Percentiles rank a stretch among this genome's conserved stretches.
phyloP scores from a whole-genome alignment of 2,113 vertebrate species.

The Brachyhypopomus gauderio region DNA sequence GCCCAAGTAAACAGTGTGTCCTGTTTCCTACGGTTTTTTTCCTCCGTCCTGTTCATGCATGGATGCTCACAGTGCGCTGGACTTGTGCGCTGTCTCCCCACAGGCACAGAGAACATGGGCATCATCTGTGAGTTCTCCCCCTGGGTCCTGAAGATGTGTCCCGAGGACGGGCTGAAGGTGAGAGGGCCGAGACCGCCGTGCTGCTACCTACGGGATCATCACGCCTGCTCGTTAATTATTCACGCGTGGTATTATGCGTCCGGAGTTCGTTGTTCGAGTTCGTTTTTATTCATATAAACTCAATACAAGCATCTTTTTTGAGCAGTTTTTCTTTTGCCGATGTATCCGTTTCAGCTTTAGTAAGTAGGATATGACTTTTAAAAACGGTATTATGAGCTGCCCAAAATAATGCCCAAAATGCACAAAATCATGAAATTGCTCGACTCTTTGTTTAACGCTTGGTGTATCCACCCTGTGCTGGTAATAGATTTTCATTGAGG shows the following conservation, averaged over 20 bases:
- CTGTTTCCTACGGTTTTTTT: not conserved
- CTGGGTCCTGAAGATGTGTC: slow-evolving; percentile 93
- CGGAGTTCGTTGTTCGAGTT: too few relatives aligned
- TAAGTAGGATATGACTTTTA: not conserved
- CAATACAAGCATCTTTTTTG: too few relatives aligned
- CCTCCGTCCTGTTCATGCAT: not conserved
- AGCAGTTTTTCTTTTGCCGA: too few relatives aligned
- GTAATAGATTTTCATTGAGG: slow-evolving; percentile 95
- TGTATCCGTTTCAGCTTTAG: too few relatives aligned
- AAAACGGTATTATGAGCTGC: not conserved
- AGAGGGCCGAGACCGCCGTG: not conserved
- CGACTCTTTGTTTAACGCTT: not conserved
- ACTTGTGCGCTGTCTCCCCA: not conserved
- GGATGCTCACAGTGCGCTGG: not conserved
- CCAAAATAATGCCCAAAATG: too few relatives aligned
- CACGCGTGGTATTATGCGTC: not conserved
- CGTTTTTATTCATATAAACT: too few relatives aligned
- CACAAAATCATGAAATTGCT: too few relatives aligned
- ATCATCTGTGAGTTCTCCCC: slow-evolving; percentile 94
- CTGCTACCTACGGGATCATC: not conserved
- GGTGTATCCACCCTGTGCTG: not conserved
- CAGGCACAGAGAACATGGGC: slow-evolving; percentile 90
- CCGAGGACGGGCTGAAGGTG: slow-evolving; percentile 96
- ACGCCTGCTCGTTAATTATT: not conserved
- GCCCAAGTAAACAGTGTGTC: not conserved